Percentiles rank a stretch among this genome's conserved stretches.
Conservation (phyloP, 2,888 invertebrate genomes). For the Cephus sareptanus region DNA sequence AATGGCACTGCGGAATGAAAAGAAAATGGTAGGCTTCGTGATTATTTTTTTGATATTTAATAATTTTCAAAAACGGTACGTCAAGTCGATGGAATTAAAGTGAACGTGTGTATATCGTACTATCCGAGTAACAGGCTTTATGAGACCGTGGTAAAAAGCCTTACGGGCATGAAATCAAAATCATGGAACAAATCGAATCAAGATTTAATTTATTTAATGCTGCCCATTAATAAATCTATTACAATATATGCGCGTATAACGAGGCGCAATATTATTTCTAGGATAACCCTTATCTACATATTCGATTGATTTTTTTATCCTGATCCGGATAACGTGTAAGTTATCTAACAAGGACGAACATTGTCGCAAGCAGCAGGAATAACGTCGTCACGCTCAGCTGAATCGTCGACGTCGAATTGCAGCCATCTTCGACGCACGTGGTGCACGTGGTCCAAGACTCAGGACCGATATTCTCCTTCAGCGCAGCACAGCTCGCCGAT, state of each 20-base stretch:
- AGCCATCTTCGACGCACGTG: conserved; percentile 21
- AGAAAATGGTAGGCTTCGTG: no score
- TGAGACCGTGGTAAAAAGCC: background rate
- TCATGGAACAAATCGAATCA: background rate
- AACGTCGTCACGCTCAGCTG: conserved; percentile 9
- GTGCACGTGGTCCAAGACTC: background rate
- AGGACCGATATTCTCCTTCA: background rate
- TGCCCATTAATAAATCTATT: background rate
- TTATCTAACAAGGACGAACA: background rate
- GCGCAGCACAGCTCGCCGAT: background rate
- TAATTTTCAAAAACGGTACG: no score
- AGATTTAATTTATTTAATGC: background rate
- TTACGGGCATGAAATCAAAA: background rate
- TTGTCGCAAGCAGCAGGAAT: background rate
- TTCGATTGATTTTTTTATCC: background rate
- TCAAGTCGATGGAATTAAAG: no score
- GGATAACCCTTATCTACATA: background rate
- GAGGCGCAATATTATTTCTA: background rate
- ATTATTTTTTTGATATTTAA: no score
- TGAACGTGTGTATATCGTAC: no score
- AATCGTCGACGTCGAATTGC: conserved; percentile 23
- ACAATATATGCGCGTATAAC: background rate
- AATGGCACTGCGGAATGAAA: no score
- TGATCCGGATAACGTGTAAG: background rate
- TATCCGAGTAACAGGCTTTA: background rate